A percentile compares a stretch with the other conserved stretches of the same genome.
These are phyloP conservation scores for Itoplectis maculator DNA, from an alignment of 2,888 invertebrate species.

Conservation along the genomic window DNA sequence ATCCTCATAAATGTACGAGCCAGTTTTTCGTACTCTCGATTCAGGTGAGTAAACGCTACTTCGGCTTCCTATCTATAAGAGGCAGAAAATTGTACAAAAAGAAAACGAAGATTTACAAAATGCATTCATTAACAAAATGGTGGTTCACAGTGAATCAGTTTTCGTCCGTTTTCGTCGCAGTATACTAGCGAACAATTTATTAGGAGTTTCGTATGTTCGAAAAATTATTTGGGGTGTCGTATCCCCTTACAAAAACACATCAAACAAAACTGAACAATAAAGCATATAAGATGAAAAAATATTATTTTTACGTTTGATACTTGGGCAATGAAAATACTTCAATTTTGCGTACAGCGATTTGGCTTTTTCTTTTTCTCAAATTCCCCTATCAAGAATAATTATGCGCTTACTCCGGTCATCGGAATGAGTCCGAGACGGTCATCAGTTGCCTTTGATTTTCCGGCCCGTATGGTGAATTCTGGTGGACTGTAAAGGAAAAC, in stretches of 20 bases:
- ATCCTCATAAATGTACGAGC: conserved; percentile 99
- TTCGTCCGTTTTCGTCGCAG: conserved; percentile 1
- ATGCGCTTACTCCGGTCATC: conserved; percentile 64
- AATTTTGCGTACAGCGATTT: conserved; percentile 12
- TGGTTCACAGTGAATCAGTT: neutral
- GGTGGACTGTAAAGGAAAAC: conserved; percentile 61
- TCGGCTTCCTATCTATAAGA: conserved; percentile 95
- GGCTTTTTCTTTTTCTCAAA: conserved; percentile 13
- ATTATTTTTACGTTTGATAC: neutral
- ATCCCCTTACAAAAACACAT: neutral
- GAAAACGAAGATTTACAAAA: neutral
- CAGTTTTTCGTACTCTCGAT: conserved; percentile 97
- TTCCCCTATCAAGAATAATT: conserved; percentile 58
- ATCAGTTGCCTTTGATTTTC: conserved; percentile 57
- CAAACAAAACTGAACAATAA: neutral
- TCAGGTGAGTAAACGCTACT: conserved; percentile 99
- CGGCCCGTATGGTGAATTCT: conserved; percentile 47
- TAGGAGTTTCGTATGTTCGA: neutral
- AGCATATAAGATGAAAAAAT: neutral
- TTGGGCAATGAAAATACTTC: neutral
- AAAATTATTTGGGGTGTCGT: too few relatives aligned
- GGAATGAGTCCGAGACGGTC: conserved; percentile 57
- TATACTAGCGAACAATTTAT: neutral
- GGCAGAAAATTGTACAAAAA: conserved; percentile 47
- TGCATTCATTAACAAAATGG: neutral